phyloP scores from a whole-genome alignment of 2,888 invertebrate species.

The Unio delphinus region DNA sequence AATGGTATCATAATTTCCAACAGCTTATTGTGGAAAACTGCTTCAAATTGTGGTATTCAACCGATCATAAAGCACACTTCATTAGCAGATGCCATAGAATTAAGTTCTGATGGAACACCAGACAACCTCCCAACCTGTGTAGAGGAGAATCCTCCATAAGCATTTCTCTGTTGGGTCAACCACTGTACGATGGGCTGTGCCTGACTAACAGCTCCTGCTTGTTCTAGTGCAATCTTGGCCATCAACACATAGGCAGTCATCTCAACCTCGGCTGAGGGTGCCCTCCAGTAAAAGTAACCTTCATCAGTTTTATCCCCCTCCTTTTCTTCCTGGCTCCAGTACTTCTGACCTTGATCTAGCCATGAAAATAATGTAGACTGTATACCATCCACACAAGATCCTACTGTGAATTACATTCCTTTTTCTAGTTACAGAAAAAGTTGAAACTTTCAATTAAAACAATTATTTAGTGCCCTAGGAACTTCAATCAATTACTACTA shows the following conservation, averaged over 20 bases:
- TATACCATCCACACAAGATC: neutral
- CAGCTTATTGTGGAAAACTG: too few relatives aligned
- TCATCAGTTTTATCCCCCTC: constrained; percentile 13
- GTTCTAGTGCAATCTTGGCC: constrained; percentile 75
- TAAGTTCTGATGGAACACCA: too few relatives aligned
- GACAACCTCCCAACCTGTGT: constrained; percentile 60
- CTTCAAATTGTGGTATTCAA: too few relatives aligned
- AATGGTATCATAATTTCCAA: too few relatives aligned
- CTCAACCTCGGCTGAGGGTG: constrained; percentile 84
- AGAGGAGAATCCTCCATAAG: constrained; percentile 71
- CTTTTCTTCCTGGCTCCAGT: constrained; percentile 82
- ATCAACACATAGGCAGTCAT: constrained; percentile 91
- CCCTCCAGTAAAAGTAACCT: constrained; percentile 68
- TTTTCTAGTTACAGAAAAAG: too few relatives aligned
- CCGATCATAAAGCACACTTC: too few relatives aligned
- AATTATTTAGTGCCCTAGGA: too few relatives aligned
- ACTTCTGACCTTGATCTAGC: constrained; percentile 77
- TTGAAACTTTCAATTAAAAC: too few relatives aligned
- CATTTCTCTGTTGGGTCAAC: constrained; percentile 83
- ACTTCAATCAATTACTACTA: too few relatives aligned
- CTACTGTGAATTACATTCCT: too few relatives aligned
- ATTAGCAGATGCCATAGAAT: too few relatives aligned
- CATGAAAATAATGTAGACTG: neutral
- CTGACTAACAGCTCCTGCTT: constrained; percentile 30
- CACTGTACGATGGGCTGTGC: constrained; percentile 79